phyloP scores from a whole-genome alignment of 2,888 invertebrate genomes.

The Ceraclea dissimilis region DNA sequence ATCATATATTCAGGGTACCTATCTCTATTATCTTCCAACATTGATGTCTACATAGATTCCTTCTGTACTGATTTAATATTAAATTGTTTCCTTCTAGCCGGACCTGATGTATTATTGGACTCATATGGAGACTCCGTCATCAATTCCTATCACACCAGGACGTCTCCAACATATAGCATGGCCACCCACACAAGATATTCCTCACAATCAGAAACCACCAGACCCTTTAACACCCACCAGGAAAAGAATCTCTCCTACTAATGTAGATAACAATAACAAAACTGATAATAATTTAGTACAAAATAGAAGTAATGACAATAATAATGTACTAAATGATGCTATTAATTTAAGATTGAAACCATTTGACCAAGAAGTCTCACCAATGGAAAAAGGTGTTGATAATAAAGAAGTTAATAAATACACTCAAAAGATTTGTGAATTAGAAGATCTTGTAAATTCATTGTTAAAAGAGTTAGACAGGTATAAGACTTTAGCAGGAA shows the following conservation, averaged over 20 bases:
- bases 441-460: slow-evolving; percentile 34
- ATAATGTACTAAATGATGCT: slow-evolving; percentile 20
- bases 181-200: slow-evolving; percentile 51
- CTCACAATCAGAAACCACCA: slow-evolving; percentile 20
- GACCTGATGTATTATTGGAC: slow-evolving; percentile 90
- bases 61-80: neutral
- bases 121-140: slow-evolving; percentile 63
- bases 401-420: slow-evolving; percentile 11
- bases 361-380: slow-evolving; percentile 13
- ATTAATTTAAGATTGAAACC: slow-evolving; percentile 19
- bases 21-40: neutral
- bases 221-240: slow-evolving; percentile 19
- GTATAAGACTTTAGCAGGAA: slow-evolving; percentile 50
- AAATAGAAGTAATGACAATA: slow-evolving; percentile 13
- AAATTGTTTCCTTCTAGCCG: slow-evolving; percentile 52
- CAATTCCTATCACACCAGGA: slow-evolving; percentile 64
- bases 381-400: slow-evolving; percentile 13
- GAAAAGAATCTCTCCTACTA: slow-evolving; percentile 22
- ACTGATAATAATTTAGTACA: slow-evolving; percentile 9
- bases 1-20: slow-evolving; percentile 63
- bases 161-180: slow-evolving; percentile 64
- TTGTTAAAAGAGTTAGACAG: slow-evolving; percentile 49
- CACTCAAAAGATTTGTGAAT: slow-evolving; percentile 30
- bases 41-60: neutral
- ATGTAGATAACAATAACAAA: slow-evolving; percentile 12